Conservation (phyloP, 2,888 invertebrate genomes). For the Brachynemurus nebulosus region DNA sequence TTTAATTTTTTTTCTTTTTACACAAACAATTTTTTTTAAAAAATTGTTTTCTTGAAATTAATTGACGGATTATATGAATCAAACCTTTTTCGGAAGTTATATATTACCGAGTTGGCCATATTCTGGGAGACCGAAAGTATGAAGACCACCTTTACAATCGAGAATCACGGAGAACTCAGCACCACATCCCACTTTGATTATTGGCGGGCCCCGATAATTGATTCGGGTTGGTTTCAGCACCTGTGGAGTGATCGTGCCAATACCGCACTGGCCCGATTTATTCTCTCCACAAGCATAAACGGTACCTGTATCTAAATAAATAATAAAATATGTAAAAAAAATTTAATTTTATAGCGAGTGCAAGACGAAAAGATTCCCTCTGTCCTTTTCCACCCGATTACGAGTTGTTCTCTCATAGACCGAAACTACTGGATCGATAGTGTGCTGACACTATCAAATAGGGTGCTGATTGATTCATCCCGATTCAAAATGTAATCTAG, state of each 20-base stretch:
- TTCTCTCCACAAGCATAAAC: slow-evolving; percentile 88
- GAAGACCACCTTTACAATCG: slow-evolving; percentile 76
- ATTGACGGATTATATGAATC: neutral
- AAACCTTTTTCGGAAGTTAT: neutral
- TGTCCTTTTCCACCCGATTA: neutral
- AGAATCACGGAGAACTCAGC: slow-evolving; percentile 87
- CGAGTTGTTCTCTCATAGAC: neutral
- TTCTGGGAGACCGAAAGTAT: slow-evolving; percentile 86
- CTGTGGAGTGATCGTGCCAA: slow-evolving; percentile 50
- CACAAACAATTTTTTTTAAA: neutral
- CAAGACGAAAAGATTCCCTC: too few species aligned
- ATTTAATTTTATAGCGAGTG: too few species aligned
- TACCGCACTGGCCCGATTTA: slow-evolving; percentile 82
- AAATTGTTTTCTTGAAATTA: neutral
- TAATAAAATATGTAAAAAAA: too few species aligned
- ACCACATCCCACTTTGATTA: slow-evolving; percentile 80
- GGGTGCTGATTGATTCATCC: too few species aligned
- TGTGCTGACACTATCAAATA: too few species aligned
- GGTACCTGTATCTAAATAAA: slow-evolving; percentile 53
- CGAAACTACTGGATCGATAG: too few species aligned
- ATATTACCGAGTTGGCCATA: slow-evolving; percentile 74
- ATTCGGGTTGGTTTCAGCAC: slow-evolving; percentile 44
- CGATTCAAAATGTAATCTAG: too few species aligned
- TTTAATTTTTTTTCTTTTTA: neutral
- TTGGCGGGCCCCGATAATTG: slow-evolving; percentile 68